A percentile compares a stretch with the other conserved stretches of the same genome.
These are phyloP conservation scores for Neosilurus mollespiculum DNA, from an alignment of 2,797 vertebrate genomes.

Conservation along the genomic window DNA sequence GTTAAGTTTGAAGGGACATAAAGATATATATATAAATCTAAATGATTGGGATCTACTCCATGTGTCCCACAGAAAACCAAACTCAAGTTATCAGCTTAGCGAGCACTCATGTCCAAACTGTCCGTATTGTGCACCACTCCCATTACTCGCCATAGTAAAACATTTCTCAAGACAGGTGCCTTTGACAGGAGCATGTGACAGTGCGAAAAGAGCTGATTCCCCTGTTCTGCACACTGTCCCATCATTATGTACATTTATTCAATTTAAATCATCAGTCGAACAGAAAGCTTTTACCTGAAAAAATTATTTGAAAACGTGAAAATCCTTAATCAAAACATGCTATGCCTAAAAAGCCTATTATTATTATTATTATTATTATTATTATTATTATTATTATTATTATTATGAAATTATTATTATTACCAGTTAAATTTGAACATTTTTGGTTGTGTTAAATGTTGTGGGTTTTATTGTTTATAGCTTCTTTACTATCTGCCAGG, in stretches of 20 bases:
- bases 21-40: neutral
- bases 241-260: neutral
- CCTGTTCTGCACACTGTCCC: neutral
- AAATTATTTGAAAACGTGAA: neutral
- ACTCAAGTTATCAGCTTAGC: neutral
- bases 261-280: neutral
- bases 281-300: neutral
- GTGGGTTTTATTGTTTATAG: neutral
- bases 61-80: neutral
- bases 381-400: too few relatives aligned
- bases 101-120: neutral
- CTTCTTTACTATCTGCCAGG: neutral
- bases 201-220: neutral
- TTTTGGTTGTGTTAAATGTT: neutral
- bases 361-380: neutral
- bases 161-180: conserved; percentile 17
- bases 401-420: neutral
- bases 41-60: neutral
- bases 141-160: neutral
- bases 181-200: conserved; percentile 28
- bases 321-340: neutral
- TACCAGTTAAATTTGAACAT: neutral
- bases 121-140: neutral
- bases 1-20: neutral
- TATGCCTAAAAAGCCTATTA: neutral